A percentile compares a stretch with the other conserved stretches of the same genome.
Conservation (phyloP, 35 echinoderm and acorn worm genomes). For the Patiria miniata region DNA sequence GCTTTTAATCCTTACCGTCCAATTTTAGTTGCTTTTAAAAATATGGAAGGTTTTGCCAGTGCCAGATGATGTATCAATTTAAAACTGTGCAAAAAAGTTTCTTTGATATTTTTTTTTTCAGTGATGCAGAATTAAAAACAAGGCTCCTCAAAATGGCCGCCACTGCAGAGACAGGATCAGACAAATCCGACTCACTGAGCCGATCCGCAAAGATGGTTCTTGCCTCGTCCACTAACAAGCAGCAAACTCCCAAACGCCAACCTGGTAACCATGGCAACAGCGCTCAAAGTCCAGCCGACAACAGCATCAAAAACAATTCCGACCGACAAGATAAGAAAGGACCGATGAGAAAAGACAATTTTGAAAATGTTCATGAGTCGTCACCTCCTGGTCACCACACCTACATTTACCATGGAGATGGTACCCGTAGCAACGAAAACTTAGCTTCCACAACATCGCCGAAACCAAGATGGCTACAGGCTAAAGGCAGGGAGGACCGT, state of each 20-base stretch:
- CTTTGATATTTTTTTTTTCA: background rate
- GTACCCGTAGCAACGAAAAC: background rate
- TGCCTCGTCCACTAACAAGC: slow-evolving; percentile 40
- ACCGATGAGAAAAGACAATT: background rate
- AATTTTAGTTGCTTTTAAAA: slow-evolving; percentile 2
- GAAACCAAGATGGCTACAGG: background rate
- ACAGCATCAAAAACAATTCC: background rate
- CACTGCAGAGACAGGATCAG: slow-evolving; percentile 55
- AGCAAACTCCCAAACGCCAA: background rate
- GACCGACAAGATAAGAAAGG: background rate
- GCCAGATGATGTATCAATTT: background rate
- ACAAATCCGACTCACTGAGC: slow-evolving; percentile 51
- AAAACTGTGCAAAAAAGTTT: background rate
- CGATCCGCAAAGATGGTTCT: slow-evolving; percentile 68
- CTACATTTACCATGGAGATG: background rate
- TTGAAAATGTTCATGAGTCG: background rate
- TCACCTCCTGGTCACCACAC: no score
- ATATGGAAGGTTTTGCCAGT: background rate
- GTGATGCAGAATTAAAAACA: slow-evolving; percentile 56
- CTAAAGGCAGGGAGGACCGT: background rate
- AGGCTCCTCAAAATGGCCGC: slow-evolving; percentile 66
- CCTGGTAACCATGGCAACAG: background rate
- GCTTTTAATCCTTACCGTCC: no score
- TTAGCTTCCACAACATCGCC: background rate
- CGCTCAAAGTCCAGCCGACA: background rate